phyloP scores from a whole-genome alignment of 2,888 invertebrate species.

The Aspidiotus destructor region DNA sequence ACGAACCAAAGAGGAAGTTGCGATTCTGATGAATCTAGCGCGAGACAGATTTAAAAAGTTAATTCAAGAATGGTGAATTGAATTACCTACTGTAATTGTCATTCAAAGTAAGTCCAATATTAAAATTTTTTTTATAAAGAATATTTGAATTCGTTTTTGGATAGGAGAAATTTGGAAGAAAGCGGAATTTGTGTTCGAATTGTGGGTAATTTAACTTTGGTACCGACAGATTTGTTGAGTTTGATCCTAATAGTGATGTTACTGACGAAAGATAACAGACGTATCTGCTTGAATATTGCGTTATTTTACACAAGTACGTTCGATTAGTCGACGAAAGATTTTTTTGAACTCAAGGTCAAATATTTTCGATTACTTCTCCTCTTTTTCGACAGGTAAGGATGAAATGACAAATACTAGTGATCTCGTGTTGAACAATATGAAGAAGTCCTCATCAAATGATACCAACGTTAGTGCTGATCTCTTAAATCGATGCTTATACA shows the following conservation, averaged over 20 bases:
- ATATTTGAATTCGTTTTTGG: too few relatives aligned
- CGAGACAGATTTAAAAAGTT: slow-evolving; percentile 72
- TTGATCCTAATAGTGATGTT: slow-evolving; percentile 70
- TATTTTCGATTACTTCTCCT: too few relatives aligned
- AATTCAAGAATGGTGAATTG: slow-evolving; percentile 63
- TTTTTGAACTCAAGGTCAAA: too few relatives aligned
- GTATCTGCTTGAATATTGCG: slow-evolving; percentile 65
- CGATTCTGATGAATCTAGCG: slow-evolving; percentile 76
- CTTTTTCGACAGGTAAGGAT: slow-evolving; percentile 53
- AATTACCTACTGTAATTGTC: too few relatives aligned
- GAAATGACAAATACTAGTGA: slow-evolving; percentile 69
- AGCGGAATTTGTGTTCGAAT: slow-evolving; percentile 78
- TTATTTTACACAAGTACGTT: slow-evolving; percentile 67
- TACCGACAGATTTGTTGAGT: slow-evolving; percentile 67
- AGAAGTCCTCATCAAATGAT: slow-evolving; percentile 51
- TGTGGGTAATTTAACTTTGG: slow-evolving; percentile 69
- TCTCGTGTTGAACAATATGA: slow-evolving; percentile 58
- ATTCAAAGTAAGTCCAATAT: too few relatives aligned
- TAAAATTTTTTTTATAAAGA: too few relatives aligned
- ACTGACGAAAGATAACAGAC: slow-evolving; percentile 67
- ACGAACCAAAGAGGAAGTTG: slow-evolving; percentile 78
- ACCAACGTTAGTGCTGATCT: slow-evolving; percentile 70
- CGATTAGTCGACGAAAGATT: too few relatives aligned
- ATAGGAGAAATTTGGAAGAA: slow-evolving; percentile 64
- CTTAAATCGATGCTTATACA: slow-evolving; percentile 66